Evolutionary conservation across 2,888 invertebrate genomes (phyloP), one percentile per base, ranked within the genome.

Genomic region (Nomada hirtipes): DNA sequence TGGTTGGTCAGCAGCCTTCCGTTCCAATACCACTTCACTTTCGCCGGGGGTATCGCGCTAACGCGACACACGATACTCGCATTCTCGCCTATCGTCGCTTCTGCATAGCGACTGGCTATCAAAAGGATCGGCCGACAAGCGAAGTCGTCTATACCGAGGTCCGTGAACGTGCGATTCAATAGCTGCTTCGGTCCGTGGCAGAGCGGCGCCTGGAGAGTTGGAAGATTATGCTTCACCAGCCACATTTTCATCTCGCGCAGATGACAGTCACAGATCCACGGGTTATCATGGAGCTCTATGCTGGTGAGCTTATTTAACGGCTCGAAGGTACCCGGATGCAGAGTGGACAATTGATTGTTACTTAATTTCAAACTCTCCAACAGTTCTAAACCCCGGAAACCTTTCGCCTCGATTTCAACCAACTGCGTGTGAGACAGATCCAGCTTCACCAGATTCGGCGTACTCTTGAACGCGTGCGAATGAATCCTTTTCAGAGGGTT

Each of bases 251-350:
- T 96, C 79, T 97, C 96, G 68, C 98, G 95, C 78, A 98, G 93
- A 36, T 97, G 96, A 91, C 98, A 98, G 92, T 98, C 98, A 92
- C 98, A 98, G 82, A 96, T 95, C 98, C 98, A 98, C 0, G 97
- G 97, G 94, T 98, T 98, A 86, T 97, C 97, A 85, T 98, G 97
- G 86, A 98, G 94, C 91, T 97, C 97, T 82, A 98, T 96, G 59
- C 97, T 97, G 92, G 97, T 96, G 68, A 98, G 95, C 77, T 96
- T 96, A 88, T 95, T 96, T 76, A 97, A 92, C 69, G 96, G 96
- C 92, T 97, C 97, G 84, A 97, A 96, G 1, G 97, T 97, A 86
- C 95, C 96, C 18, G 96, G 95, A 67, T 96, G 95, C 85, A 97
- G 93, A 82, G 97, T 97, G 64, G 96, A 95, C 80, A 98, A 95